Conservation (phyloP, 2,797 vertebrate genomes). For the Natrix natrix region DNA sequence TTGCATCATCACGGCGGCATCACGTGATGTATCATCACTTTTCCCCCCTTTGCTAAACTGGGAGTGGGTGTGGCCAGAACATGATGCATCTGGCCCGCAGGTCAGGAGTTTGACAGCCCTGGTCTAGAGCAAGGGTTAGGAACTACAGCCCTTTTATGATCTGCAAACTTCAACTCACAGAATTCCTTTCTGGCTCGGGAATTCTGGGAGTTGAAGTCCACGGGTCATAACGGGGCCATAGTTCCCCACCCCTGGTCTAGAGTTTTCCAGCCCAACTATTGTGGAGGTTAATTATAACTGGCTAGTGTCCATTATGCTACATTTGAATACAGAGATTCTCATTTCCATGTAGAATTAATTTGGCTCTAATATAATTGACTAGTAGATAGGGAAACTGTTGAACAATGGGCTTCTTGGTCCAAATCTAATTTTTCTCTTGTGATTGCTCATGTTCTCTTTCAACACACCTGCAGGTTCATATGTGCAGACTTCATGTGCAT, state of each 20-base stretch:
- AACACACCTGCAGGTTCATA: slow-evolving; percentile 20
- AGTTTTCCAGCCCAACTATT: background rate
- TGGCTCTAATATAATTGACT: background rate
- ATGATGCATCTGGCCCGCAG: too few species aligned
- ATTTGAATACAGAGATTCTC: background rate
- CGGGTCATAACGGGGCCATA: background rate
- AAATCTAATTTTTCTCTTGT: background rate
- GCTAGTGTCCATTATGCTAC: background rate
- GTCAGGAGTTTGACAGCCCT: too few species aligned
- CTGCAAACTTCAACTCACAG: background rate
- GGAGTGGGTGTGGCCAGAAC: too few species aligned
- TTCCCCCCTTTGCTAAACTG: too few species aligned
- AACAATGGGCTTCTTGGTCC: background rate
- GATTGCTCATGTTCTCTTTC: background rate
- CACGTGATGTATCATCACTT: too few species aligned
- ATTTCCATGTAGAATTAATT: background rate
- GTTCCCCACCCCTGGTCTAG: background rate
- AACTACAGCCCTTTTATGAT: background rate
- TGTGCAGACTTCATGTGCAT: background rate
- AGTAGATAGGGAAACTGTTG: background rate
- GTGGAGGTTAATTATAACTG: background rate
- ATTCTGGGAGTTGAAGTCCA: background rate
- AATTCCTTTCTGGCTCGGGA: background rate
- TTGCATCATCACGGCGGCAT: too few species aligned
- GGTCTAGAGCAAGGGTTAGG: too few species aligned